Conservation (phyloP, 2,888 invertebrate species). For the Baronia brevicornis region DNA sequence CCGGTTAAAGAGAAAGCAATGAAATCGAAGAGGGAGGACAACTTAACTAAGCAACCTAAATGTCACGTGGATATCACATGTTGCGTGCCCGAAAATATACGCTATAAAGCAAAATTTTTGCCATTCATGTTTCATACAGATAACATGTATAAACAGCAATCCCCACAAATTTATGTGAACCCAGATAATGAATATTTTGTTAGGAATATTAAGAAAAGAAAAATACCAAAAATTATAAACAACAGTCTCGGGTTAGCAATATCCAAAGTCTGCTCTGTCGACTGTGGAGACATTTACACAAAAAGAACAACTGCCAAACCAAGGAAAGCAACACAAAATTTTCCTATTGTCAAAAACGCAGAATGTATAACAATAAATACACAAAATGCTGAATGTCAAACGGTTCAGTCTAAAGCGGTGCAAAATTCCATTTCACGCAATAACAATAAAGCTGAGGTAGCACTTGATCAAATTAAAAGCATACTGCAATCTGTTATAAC, state of each 20-base stretch:
- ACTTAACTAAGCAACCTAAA: conserved; percentile 25
- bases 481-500: conserved; percentile 53
- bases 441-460: conserved; percentile 46
- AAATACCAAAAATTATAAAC: conserved; percentile 14
- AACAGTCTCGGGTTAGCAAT: conserved; percentile 21
- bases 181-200: conserved; percentile 12
- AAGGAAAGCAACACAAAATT: conserved; percentile 18
- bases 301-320: conserved; percentile 22
- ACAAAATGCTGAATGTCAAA: conserved; percentile 38
- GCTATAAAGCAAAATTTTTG: conserved; percentile 23
- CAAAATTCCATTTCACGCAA: conserved; percentile 25
- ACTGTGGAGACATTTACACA: conserved; percentile 37
- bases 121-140: conserved; percentile 25
- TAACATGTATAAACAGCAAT: conserved; percentile 9
- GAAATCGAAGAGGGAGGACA: conserved; percentile 27
- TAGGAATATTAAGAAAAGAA: conserved; percentile 13
- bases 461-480: conserved; percentile 54
- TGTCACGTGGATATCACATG: conserved; percentile 22
- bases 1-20: conserved; percentile 50
- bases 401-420: conserved; percentile 24
- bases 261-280: conserved; percentile 36
- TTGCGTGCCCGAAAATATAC: conserved; percentile 31
- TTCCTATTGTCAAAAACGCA: conserved; percentile 22
- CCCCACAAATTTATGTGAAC: conserved; percentile 10
- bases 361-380: conserved; percentile 32